These are phyloP conservation scores for Tribolium castaneum DNA, from an alignment of 1,140 invertebrate species.

Conservation along the genomic window DNA sequence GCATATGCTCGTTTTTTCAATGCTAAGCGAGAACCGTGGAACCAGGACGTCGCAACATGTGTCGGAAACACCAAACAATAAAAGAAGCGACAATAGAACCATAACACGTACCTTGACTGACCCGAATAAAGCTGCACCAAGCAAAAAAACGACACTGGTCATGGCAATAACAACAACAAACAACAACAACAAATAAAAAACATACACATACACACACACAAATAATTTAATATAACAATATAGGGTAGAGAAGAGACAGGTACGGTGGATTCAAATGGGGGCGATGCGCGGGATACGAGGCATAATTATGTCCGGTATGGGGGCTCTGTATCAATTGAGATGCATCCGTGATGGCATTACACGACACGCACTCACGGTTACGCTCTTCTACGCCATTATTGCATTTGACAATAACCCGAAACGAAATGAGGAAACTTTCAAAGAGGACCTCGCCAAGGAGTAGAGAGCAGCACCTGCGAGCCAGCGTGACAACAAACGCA, in stretches of 20 bases:
- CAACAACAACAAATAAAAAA: neutral
- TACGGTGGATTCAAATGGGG: slow-evolving; percentile 1
- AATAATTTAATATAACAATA: slow-evolving; percentile 17
- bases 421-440: neutral
- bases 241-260: slow-evolving; percentile 3
- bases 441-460: neutral
- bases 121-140: slow-evolving; percentile 29
- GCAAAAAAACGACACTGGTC: neutral
- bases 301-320: slow-evolving; percentile 2
- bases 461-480: slow-evolving; percentile 24
- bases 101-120: slow-evolving; percentile 36
- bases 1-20: neutral
- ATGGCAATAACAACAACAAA: slow-evolving; percentile 28
- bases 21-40: slow-evolving; percentile 12
- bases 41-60: slow-evolving; percentile 38
- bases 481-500: slow-evolving; percentile 22
- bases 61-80: slow-evolving; percentile 32
- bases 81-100: slow-evolving; percentile 11
- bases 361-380: slow-evolving; percentile 5
- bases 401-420: slow-evolving; percentile 5
- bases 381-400: slow-evolving; percentile 22
- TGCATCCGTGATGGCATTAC: neutral
- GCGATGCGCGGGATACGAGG: neutral
- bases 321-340: neutral
- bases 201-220: neutral